Base-by-base conservation (phyloP, 1,140 invertebrate genomes). In the Bemisia tabaci region DNA sequence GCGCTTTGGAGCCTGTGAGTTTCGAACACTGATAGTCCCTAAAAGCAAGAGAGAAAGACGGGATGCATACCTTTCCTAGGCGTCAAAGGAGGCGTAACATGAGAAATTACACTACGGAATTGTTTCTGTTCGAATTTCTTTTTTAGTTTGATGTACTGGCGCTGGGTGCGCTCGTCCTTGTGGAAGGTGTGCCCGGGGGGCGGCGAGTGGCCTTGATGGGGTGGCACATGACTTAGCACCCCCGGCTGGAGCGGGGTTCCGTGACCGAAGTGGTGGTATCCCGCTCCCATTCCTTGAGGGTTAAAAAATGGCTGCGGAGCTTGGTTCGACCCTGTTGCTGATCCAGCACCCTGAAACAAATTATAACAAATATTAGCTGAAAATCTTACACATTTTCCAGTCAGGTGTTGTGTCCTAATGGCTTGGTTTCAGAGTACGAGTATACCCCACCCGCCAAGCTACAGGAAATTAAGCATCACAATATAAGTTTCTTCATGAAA, bases 121-220 rank as follows among this genome's bases (percentile, higher is more conserved):
- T 84, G 81, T 72, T 87, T 84, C 68, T 84, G 81, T 68, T 88
- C 84, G 64, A 88, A 76, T 78, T 90, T 90, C 71, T 84, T 83
- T 72, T 86, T 83, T 62, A 91, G 78, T 75, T 90, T 91, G 63
- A 82, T 83, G 72, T 87, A 85, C 75, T 89, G 87, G 58, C 87
- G 79, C 70, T 88, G 85, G 23, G 85, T 83, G 70, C 90, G 79
- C 74, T 92, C 90, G 75, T 91, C 88, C 75, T 89, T 88, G 67
- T 84, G 84, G 74, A 83, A 85, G 65, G 74, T 74, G 12, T 79
- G 75, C 21, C 78, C 80, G 21, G 85, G 78, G 59, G 78, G 79
- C 33, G 82, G 82, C n/a, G 77, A 77, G 70, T 78, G 78, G 12
- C 78, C 78, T 68, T 71, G 70, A 22, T 33, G 58, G 61, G 70